These are phyloP conservation scores for Lutjanus campechanus DNA, from an alignment of 2,797 vertebrate genomes.

Conservation along the genomic window DNA sequence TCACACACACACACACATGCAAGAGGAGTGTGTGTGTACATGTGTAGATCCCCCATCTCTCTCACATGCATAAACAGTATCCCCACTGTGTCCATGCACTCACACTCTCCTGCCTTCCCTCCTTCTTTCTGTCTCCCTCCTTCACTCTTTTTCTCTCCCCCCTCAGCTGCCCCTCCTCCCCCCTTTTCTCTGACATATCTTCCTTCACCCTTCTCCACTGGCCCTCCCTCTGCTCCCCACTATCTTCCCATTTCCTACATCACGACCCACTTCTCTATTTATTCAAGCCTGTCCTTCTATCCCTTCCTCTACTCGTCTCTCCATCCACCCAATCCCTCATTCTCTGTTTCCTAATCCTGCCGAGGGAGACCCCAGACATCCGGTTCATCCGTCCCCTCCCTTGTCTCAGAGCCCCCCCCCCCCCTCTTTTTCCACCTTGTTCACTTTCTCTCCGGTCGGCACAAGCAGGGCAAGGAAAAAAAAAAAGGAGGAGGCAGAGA, in stretches of 20 bases:
- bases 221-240: slow-evolving; percentile 53
- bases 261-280: slow-evolving; percentile 77
- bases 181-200: slow-evolving; percentile 60
- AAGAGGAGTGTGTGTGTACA: slow-evolving; percentile 40
- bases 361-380: slow-evolving; percentile 79
- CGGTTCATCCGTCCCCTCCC: slow-evolving; percentile 71
- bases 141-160: slow-evolving; percentile 26
- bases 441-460: slow-evolving; percentile 73
- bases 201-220: slow-evolving; percentile 57
- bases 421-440: slow-evolving; percentile 60
- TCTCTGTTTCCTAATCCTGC: slow-evolving; percentile 81
- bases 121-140: slow-evolving; percentile 38
- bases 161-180: slow-evolving; percentile 40
- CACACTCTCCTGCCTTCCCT: slow-evolving; percentile 64
- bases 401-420: slow-evolving; percentile 47
- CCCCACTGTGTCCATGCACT: slow-evolving; percentile 90
- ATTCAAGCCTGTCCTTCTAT: slow-evolving; percentile 81
- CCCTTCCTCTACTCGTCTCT: slow-evolving; percentile 77
- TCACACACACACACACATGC: slow-evolving; percentile 46
- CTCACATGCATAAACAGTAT: slow-evolving; percentile 87
- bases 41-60: slow-evolving; percentile 70
- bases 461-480: slow-evolving; percentile 65
- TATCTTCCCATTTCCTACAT: slow-evolving; percentile 78
- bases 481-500: slow-evolving; percentile 59
- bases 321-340: slow-evolving; percentile 75